These are phyloP conservation scores for Coranthus polyacanthus DNA, from an alignment of 2,797 vertebrate genomes.

Conservation along the genomic window DNA sequence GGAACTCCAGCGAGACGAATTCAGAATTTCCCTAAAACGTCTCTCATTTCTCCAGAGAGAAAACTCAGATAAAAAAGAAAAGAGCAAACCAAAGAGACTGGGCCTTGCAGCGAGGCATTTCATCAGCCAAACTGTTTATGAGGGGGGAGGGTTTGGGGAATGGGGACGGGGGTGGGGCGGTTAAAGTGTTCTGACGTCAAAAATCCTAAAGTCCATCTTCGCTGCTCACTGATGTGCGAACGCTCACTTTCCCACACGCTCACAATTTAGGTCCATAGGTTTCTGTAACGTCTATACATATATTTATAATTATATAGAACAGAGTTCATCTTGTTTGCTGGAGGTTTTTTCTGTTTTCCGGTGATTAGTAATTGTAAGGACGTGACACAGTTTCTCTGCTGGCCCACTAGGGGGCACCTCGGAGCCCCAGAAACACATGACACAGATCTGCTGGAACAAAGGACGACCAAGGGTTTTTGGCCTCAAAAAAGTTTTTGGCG, in stretches of 20 bases:
- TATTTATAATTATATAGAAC: constrained; percentile 84
- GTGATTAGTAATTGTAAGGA: constrained; percentile 77
- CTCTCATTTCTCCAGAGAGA: constrained; percentile 72
- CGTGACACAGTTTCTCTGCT: constrained; percentile 72
- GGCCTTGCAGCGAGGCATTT: constrained; percentile 60
- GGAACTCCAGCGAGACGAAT: constrained; percentile 68
- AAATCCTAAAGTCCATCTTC: constrained; percentile 69
- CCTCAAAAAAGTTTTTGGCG: constrained; percentile 75
- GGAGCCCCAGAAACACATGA: constrained; percentile 77
- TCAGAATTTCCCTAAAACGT: constrained; percentile 70
- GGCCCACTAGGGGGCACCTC: constrained; percentile 57
- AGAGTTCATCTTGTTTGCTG: constrained; percentile 78
- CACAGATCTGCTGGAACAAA: constrained; percentile 81
- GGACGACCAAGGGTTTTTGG: constrained; percentile 71
- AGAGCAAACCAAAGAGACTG: constrained; percentile 60
- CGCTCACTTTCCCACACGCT: constrained; percentile 48
- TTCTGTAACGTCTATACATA: constrained; percentile 85
- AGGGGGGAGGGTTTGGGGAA: constrained; percentile 17
- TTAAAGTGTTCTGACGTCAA: constrained; percentile 64
- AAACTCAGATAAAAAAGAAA: constrained; percentile 50
- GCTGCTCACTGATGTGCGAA: constrained; percentile 51
- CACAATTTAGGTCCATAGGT: constrained; percentile 74
- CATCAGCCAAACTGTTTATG: constrained; percentile 64
- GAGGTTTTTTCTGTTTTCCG: constrained; percentile 76
- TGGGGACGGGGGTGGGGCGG: constrained; percentile 23